Base-by-base conservation (phyloP, 2,888 invertebrate genomes). In the Oxystoma pomonae region DNA sequence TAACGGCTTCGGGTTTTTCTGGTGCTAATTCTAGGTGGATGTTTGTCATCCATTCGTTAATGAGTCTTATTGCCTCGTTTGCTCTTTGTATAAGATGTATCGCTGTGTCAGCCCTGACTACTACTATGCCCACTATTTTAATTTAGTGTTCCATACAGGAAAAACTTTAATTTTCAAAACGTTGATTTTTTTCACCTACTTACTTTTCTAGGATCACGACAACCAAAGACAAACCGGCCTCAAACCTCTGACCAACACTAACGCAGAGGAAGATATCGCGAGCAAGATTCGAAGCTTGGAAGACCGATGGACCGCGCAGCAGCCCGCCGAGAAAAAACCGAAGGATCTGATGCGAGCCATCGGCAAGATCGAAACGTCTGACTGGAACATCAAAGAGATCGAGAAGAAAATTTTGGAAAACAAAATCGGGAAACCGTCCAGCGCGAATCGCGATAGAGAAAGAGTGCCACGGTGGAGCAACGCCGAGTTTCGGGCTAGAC, bases 381-480 rank as follows among this genome's bases (percentile, higher is more conserved):
- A 96, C 79, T 95, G 95, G 94, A 94, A 95, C 80, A 89, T 95
- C 49, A 90, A 91, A 70, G 90, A 93, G 78, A 92, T 96, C 22
- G 94, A 96, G 76, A 89, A 91, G 77, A 94, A 95, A 80, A 94
- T 95, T 35, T 84, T 87, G 73, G 90, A 92, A 76, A 91, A 88
- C 74, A 86, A 88, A 74, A 58, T 67, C 3, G 67, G 73, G 2
- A 83, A 87, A 72, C 73, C 75, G 1, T 69, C 70, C 0, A 84
- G 86, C 9, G 82, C 83, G 63, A 84, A 84, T 55, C 82, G 78
- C 69, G 82, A 84, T 3, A 88, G 88, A 62, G 82, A 84, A 70
- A 90, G 89, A 76, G 94, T 95, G 60, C 95, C 95, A 9, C 94
- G 94, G 78, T 95, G 95, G 95, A 94, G 92, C 77, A 86, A 90